A percentile compares a stretch with the other conserved stretches of the same genome.
Conservation (phyloP, 2,888 invertebrate species). For the Brachyopa scutellaris region DNA sequence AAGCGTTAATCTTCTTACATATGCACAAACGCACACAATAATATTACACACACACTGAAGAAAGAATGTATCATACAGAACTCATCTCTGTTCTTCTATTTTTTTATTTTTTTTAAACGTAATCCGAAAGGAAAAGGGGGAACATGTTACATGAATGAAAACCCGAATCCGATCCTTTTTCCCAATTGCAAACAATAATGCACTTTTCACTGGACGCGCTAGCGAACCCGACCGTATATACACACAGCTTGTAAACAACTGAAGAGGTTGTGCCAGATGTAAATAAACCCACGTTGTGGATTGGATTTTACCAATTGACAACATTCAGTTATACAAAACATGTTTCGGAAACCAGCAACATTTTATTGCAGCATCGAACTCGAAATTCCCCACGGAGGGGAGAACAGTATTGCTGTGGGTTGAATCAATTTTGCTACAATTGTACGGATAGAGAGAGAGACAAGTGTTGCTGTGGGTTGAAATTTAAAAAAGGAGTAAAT, state of each 20-base stretch:
- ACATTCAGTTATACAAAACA: too few species aligned
- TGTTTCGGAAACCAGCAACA: too few species aligned
- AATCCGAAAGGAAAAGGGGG: constrained; percentile 63
- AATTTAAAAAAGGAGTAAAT: too few species aligned
- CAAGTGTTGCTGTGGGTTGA: too few species aligned
- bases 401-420: too few species aligned
- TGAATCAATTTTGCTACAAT: too few species aligned
- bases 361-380: too few species aligned
- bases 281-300: constrained; percentile 69
- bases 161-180: constrained; percentile 71
- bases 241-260: constrained; percentile 71
- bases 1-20: constrained; percentile 57
- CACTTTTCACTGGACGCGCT: constrained; percentile 55
- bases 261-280: constrained; percentile 71
- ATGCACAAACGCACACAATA: constrained; percentile 43
- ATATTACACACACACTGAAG: constrained; percentile 27
- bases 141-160: constrained; percentile 59
- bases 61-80: constrained; percentile 61
- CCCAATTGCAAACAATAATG: constrained; percentile 43
- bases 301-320: too few species aligned
- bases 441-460: too few species aligned
- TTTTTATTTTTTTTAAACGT: constrained; percentile 35
- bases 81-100: constrained; percentile 47
- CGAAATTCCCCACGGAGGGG: too few species aligned
- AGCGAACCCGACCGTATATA: constrained; percentile 51